Conservation (phyloP, 1,140 invertebrate genomes). For the Bradynema listronoti region DNA sequence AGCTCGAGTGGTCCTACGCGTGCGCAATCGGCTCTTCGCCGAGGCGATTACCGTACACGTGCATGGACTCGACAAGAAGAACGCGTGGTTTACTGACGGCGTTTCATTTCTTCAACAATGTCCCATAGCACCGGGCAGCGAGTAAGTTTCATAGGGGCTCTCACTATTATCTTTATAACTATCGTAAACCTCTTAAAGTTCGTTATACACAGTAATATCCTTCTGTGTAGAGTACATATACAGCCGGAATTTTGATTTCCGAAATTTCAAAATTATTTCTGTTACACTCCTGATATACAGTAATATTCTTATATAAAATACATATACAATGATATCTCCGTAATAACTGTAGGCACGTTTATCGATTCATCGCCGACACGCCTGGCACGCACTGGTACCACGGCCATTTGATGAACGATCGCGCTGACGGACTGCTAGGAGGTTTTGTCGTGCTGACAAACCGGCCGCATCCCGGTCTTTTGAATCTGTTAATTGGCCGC, state of each 20-base stretch:
- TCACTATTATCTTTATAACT: too few species aligned
- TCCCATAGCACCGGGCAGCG: conserved; percentile 23
- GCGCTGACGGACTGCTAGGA: conserved; percentile 50
- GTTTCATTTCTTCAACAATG: conserved; percentile 30
- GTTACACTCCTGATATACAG: too few species aligned
- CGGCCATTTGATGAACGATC: conserved; percentile 47
- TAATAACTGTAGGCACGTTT: conserved; percentile 38
- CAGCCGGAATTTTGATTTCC: conserved; percentile 27
- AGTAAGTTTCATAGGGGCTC: conserved; percentile 2
- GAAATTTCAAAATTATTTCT: conserved; percentile 29
- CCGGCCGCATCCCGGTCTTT: not conserved
- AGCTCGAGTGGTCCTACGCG: conserved; percentile 45
- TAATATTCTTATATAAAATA: too few species aligned
- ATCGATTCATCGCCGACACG: conserved; percentile 55
- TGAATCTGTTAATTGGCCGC: conserved; percentile 7
- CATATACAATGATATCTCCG: not conserved
- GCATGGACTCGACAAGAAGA: conserved; percentile 51
- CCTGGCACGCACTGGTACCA: conserved; percentile 56
- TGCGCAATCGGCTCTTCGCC: conserved; percentile 40
- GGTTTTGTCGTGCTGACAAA: conserved; percentile 44
- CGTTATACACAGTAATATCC: too few species aligned
- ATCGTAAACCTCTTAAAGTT: too few species aligned
- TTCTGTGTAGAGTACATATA: too few species aligned
- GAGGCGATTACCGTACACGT: conserved; percentile 52
- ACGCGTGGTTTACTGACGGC: conserved; percentile 40